A percentile compares a stretch with the other conserved stretches of the same genome.
phyloP scores from a whole-genome alignment of 2,113 vertebrate species.

The Hystrix brachyura region DNA sequence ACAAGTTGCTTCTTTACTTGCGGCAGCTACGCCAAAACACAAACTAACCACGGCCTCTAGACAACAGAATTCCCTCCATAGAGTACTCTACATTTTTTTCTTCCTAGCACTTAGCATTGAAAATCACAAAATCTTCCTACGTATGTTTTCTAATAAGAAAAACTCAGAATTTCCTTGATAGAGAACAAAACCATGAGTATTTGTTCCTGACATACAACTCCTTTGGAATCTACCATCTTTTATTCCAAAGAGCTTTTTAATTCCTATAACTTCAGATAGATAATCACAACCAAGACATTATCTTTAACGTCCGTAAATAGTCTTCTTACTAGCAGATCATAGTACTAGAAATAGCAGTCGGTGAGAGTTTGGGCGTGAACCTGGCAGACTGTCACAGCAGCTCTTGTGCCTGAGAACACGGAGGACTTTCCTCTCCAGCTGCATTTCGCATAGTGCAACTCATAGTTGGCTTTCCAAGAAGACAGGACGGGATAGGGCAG shows the following conservation, averaged over 20 bases:
- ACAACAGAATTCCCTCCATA: background rate
- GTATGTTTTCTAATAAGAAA: background rate
- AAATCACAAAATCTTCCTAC: background rate
- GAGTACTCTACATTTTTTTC: background rate
- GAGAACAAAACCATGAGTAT: background rate
- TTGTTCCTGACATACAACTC: background rate
- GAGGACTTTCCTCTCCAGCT: background rate
- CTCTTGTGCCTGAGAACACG: background rate
- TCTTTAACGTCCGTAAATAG: background rate
- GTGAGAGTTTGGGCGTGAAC: background rate
- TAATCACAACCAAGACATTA: background rate
- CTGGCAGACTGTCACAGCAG: background rate
- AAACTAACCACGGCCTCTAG: background rate
- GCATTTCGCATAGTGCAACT: background rate
- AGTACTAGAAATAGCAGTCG: background rate
- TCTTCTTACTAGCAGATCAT: background rate
- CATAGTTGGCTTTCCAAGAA: background rate
- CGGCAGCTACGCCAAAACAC: background rate
- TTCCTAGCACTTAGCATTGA: background rate
- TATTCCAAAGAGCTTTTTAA: background rate
- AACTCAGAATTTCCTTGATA: background rate
- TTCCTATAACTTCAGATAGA: background rate
- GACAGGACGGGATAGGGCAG: background rate
- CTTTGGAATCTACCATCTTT: background rate
- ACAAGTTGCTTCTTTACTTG: constrained; percentile 39